Conservation (phyloP, 2,113 vertebrate genomes). For the Eptatretus burgeri region DNA sequence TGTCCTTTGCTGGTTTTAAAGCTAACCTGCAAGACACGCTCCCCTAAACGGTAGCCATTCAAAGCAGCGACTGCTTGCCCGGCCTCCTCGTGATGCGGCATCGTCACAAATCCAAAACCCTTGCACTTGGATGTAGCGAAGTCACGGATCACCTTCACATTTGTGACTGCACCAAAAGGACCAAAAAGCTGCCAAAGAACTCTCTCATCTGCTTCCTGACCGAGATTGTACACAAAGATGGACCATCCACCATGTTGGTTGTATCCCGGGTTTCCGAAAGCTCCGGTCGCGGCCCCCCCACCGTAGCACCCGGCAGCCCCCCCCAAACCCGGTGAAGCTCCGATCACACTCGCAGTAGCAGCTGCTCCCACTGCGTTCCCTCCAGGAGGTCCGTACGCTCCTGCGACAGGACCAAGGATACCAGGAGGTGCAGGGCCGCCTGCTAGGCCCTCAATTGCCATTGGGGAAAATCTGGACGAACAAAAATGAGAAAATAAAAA, state of each 20-base stretch:
- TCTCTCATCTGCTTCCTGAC: constrained; percentile 91
- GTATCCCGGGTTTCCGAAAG: no score
- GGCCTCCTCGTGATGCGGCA: constrained; percentile 99
- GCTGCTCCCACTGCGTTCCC: no score
- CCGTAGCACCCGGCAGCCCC: no score
- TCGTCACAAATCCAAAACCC: constrained; percentile 99
- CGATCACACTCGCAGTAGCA: no score
- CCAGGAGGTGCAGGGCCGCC: constrained; percentile 95
- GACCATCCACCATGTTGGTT: constrained; percentile 36
- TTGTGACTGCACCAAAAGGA: constrained; percentile 94
- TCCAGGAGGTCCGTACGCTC: constrained; percentile 10
- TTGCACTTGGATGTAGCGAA: constrained; percentile 99
- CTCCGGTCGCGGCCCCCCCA: no score
- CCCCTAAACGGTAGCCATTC: constrained; percentile 96
- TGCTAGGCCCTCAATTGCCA: constrained; percentile 98
- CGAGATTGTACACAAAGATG: constrained; percentile 99
- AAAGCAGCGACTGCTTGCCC: constrained; percentile 99
- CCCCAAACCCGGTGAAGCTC: no score
- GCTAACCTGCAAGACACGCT: constrained; percentile 98
- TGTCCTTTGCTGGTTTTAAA: constrained; percentile 99
- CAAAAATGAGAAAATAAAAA: no score
- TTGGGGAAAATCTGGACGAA: constrained; percentile 61
- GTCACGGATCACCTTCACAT: constrained; percentile 98
- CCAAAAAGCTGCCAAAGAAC: constrained; percentile 99
- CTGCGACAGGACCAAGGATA: constrained; percentile 34